Percentiles rank a stretch among this genome's conserved stretches.
Evolutionary conservation across 2,113 vertebrate genomes (phyloP).

Genomic region (Hippocampus comes): DNA sequence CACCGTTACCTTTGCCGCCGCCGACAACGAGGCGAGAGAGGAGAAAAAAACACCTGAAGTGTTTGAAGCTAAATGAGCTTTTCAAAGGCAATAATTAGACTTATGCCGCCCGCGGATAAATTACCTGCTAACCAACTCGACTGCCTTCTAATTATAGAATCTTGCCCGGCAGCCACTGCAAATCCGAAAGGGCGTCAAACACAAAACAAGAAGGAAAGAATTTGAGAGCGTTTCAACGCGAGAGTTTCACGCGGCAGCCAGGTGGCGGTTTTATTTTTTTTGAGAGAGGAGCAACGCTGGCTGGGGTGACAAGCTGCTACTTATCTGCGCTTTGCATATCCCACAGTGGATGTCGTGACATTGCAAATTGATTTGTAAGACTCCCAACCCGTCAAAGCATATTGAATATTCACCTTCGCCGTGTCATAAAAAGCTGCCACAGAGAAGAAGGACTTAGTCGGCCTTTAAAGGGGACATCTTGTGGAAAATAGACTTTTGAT

Average conservation of each 20-base stretch:
- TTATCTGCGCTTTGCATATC: slow-evolving; percentile 66
- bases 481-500: background rate
- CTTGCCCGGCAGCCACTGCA: slow-evolving; percentile 67
- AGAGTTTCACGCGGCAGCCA: slow-evolving; percentile 45
- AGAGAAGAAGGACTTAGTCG: slow-evolving; percentile 19
- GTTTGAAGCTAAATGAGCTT: slow-evolving; percentile 79
- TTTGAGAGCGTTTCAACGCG: slow-evolving; percentile 57
- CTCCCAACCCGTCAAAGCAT: slow-evolving; percentile 50
- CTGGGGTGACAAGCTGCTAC: slow-evolving; percentile 51
- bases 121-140: slow-evolving; percentile 80
- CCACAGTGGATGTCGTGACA: slow-evolving; percentile 54
- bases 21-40: slow-evolving; percentile 38
- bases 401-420: slow-evolving; percentile 59
- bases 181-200: slow-evolving; percentile 71
- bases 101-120: slow-evolving; percentile 76
- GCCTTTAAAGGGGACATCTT: slow-evolving; percentile 20
- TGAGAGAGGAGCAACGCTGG: slow-evolving; percentile 48
- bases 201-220: slow-evolving; percentile 29
- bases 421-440: slow-evolving; percentile 47
- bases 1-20: slow-evolving; percentile 61
- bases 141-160: slow-evolving; percentile 79
- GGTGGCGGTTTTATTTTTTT: slow-evolving; percentile 45
- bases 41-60: slow-evolving; percentile 76
- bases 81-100: slow-evolving; percentile 82
- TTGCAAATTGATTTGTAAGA: slow-evolving; percentile 64